Percentiles rank a stretch among this genome's conserved stretches.
phyloP scores from a whole-genome alignment of 2,888 invertebrate genomes.

The Hemithea aestivaria region DNA sequence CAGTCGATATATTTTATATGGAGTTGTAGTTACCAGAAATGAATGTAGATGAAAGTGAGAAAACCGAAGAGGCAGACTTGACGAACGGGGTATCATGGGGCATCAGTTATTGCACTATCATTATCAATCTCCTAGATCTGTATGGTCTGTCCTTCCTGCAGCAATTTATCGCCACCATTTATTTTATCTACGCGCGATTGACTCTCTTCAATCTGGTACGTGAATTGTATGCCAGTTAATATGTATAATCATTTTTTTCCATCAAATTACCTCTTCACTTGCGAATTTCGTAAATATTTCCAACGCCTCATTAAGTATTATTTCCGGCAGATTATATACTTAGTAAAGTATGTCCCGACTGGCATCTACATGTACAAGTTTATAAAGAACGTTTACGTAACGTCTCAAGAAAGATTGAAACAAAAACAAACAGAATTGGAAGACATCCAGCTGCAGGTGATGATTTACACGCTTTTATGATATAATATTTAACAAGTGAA shows the following conservation, averaged over 20 bases:
- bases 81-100: constrained; percentile 30
- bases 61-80: constrained; percentile 21
- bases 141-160: constrained; percentile 43
- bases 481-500: too few species aligned
- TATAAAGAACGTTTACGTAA: constrained; percentile 44
- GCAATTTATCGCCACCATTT: constrained; percentile 39
- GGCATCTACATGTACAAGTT: constrained; percentile 53
- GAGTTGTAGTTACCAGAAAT: constrained; percentile 31
- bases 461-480: constrained; percentile 1
- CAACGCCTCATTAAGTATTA: constrained; percentile 3
- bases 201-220: constrained; percentile 52
- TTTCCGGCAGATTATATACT: constrained; percentile 44
- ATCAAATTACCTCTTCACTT: too few species aligned
- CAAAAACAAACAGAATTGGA: constrained; percentile 53
- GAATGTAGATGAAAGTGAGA: constrained; percentile 28
- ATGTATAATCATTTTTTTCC: too few species aligned
- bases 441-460: constrained; percentile 62
- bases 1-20: constrained; percentile 35
- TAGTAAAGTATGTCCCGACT: constrained; percentile 56
- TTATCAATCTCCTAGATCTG: constrained; percentile 39
- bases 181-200: constrained; percentile 44
- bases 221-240: not conserved
- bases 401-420: constrained; percentile 49
- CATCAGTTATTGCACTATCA: constrained; percentile 27
- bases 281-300: not conserved